phyloP scores from a whole-genome alignment of 2,797 vertebrate species.

The Chaunax sp. region DNA sequence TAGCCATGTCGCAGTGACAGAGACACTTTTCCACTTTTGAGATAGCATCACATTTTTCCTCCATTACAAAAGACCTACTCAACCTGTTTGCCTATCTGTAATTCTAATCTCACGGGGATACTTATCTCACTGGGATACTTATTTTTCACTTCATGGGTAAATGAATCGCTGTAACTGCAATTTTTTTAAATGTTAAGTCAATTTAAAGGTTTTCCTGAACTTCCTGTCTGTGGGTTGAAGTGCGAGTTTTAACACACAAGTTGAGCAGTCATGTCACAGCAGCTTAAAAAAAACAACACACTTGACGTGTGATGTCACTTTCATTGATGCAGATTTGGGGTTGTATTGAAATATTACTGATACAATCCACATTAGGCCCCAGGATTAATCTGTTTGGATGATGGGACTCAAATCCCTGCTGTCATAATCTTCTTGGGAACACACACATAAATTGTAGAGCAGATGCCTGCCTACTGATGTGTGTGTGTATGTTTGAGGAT shows the following conservation, averaged over 20 bases:
- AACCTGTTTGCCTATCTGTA: neutral
- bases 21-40: conserved; percentile 36
- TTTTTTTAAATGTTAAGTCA: too few relatives aligned
- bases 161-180: neutral
- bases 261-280: conserved; percentile 6
- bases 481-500: neutral
- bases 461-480: conserved; percentile 46
- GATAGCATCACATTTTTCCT: conserved; percentile 37
- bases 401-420: conserved; percentile 69
- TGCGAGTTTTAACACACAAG: neutral
- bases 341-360: conserved; percentile 55
- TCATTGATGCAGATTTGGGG: conserved; percentile 37
- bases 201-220: conserved; percentile 7
- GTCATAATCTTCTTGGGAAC: conserved; percentile 67
- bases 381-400: conserved; percentile 70
- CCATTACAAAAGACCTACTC: conserved; percentile 8
- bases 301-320: conserved; percentile 27
- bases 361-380: conserved; percentile 48
- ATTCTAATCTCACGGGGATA: conserved; percentile 23
- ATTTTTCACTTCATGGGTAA: conserved; percentile 3
- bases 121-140: conserved; percentile 1
- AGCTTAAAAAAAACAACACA: conserved; percentile 22
- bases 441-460: conserved; percentile 50
- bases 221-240: neutral
- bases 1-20: conserved; percentile 28